Conservation (phyloP, 2,797 vertebrate species). For the Percopsis omiscomaycus region DNA sequence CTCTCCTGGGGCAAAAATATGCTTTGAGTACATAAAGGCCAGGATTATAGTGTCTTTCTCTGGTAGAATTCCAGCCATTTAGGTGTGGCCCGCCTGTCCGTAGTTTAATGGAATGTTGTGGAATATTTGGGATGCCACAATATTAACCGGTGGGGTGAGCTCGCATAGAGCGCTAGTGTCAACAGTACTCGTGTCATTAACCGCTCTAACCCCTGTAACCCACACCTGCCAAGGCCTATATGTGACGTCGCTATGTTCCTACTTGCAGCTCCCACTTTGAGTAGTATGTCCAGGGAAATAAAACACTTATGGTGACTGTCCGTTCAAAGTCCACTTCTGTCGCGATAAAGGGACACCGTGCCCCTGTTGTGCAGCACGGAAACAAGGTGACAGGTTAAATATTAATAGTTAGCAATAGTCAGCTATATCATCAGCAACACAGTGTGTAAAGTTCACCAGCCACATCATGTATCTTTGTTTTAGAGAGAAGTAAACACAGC, state of each 20-base stretch:
- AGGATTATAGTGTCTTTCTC: constrained; percentile 74
- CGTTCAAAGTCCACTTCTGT: neutral
- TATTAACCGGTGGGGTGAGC: constrained; percentile 75
- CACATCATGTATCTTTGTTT: constrained; percentile 12
- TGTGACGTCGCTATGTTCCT: constrained; percentile 12
- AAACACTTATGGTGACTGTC: constrained; percentile 4
- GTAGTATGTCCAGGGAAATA: constrained; percentile 43
- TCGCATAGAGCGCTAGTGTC: constrained; percentile 71
- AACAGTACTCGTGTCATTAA: constrained; percentile 66
- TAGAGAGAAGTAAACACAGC: constrained; percentile 19
- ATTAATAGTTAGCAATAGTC: constrained; percentile 22
- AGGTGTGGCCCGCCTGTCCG: constrained; percentile 51
- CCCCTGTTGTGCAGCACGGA: constrained; percentile 31
- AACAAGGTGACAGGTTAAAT: constrained; percentile 43
- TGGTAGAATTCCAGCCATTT: constrained; percentile 68
- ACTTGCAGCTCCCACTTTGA: constrained; percentile 31
- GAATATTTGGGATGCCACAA: constrained; percentile 79
- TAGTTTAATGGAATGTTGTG: constrained; percentile 69
- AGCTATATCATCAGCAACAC: constrained; percentile 33
- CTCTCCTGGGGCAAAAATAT: constrained; percentile 31
- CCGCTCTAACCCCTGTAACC: constrained; percentile 53
- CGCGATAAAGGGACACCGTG: neutral
- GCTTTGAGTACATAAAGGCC: constrained; percentile 54
- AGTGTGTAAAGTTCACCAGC: constrained; percentile 57
- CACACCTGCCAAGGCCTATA: constrained; percentile 58